These are phyloP conservation scores for Sarcophaga bullata DNA, from an alignment of 1,140 invertebrate species.

Conservation along the genomic window DNA sequence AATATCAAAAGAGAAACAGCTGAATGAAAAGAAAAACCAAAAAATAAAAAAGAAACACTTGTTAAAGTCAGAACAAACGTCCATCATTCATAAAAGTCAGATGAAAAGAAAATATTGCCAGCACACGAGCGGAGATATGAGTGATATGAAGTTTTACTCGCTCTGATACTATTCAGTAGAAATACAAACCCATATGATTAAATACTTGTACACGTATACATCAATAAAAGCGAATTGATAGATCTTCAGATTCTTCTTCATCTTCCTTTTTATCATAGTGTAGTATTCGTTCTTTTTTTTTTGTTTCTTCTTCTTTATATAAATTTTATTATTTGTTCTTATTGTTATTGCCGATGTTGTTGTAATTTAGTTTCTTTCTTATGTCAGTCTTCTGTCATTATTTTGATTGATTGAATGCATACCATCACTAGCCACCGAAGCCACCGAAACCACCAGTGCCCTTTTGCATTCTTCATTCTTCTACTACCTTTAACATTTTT, in stretches of 20 bases:
- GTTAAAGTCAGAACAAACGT: slow-evolving; percentile 20
- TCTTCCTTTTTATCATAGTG: background rate
- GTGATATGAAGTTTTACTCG: slow-evolving; percentile 8
- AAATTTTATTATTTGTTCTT: background rate
- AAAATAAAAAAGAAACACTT: slow-evolving; percentile 17
- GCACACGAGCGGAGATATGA: background rate
- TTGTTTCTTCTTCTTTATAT: background rate
- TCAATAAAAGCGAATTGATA: slow-evolving; percentile 1
- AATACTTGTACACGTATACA: background rate
- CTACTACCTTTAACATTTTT: background rate
- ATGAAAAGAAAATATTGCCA: background rate
- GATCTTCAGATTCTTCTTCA: slow-evolving; percentile 6
- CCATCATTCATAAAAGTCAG: slow-evolving; percentile 17
- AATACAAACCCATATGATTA: background rate
- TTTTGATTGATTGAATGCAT: slow-evolving; percentile 39
- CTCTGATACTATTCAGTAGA: background rate
- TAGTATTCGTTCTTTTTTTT: no score
- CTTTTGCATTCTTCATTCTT: background rate
- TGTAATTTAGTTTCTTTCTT: slow-evolving; percentile 22
- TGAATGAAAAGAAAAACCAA: background rate
- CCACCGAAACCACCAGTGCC: background rate
- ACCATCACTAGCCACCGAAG: slow-evolving; percentile 13
- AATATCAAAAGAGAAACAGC: background rate
- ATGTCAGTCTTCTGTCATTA: slow-evolving; percentile 26
- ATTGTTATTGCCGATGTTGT: background rate